phyloP scores from a whole-genome alignment of 2,797 vertebrate genomes.

The Sebastes iracundus region DNA sequence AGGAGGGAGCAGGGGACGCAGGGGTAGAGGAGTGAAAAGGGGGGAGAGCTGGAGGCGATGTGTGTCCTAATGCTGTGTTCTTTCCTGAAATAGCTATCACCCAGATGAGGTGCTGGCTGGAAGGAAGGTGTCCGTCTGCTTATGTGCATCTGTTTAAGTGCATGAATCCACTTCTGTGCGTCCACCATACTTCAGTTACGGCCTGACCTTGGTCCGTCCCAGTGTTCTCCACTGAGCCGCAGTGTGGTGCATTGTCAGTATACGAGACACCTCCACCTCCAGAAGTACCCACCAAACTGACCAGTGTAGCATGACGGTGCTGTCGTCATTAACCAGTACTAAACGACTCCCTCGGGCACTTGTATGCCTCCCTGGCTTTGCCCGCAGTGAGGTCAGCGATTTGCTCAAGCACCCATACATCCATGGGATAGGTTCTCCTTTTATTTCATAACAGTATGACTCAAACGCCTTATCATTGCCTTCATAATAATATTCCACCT shows the following conservation, averaged over 20 bases:
- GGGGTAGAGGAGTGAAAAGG: neutral
- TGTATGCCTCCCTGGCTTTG: slow-evolving; percentile 25
- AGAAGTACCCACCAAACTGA: slow-evolving; percentile 1
- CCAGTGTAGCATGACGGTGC: slow-evolving; percentile 32
- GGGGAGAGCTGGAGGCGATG: slow-evolving; percentile 61
- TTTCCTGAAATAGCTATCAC: slow-evolving; percentile 77
- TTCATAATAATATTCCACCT: slow-evolving; percentile 44
- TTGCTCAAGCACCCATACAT: slow-evolving; percentile 41
- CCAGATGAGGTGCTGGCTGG: slow-evolving; percentile 69
- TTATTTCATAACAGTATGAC: slow-evolving; percentile 40
- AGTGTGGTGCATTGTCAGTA: slow-evolving; percentile 38
- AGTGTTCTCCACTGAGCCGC: slow-evolving; percentile 18
- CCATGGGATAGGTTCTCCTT: slow-evolving; percentile 25
- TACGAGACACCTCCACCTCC: slow-evolving; percentile 9
- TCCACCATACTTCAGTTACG: slow-evolving; percentile 3
- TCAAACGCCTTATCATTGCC: slow-evolving; percentile 40
- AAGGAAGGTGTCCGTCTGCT: slow-evolving; percentile 52
- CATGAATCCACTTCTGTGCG: slow-evolving; percentile 1
- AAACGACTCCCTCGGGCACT: slow-evolving; percentile 35
- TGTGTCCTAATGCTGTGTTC: slow-evolving; percentile 71
- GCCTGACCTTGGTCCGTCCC: slow-evolving; percentile 51
- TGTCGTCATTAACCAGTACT: slow-evolving; percentile 42
- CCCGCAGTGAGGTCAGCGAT: slow-evolving; percentile 51
- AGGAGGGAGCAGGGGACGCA: slow-evolving; percentile 31
- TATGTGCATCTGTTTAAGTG: slow-evolving; percentile 29